Base-by-base conservation (phyloP, 2,113 vertebrate species). In the Columba janthina region DNA sequence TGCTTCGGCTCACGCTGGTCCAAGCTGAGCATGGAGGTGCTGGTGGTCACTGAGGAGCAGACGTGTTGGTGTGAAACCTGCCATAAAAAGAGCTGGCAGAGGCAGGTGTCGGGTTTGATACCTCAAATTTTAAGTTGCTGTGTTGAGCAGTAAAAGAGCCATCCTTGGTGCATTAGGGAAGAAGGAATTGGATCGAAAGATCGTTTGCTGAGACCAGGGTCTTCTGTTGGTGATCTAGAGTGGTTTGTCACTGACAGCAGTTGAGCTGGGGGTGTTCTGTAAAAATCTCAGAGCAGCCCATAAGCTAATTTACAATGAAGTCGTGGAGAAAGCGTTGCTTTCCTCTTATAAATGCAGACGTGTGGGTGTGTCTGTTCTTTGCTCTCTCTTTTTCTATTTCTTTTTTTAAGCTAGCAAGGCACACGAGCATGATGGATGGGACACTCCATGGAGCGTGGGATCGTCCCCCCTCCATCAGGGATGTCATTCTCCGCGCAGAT, bases 321-420 rank as follows among this genome's bases (percentile, higher is more conserved):
- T 90, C 48, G 32, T 42, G 76, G 69, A 46, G 88, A 83, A 92
- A 40, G 44, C 21, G 80, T 90, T 86, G 80, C 70, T 85, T 93
- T 92, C 79, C 57, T 80, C 85, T 92, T 48, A 40, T 1, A 69
- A 93, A 90, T 75, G 90, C 96, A 95, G 96, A 96, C 94, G 2
- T 36, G 93, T 95, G 88, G 95, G 92, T 3, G 79, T 72, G 85
- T 94, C 92, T 93, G 78, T 90, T 93, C 90, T 89, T 42, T 1
- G 15, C 83, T 95, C 34, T 2, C 36, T 85, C 72, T 88, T 65
- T 73, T 60, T 50, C 65, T 62, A 4, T 48, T 78, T 79, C 89
- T 92, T 93, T 88, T 19, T 95, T 91, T 91, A 85, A 97, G 92
- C 83, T 29, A 28, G 44, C 57, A 10, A 85, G 46, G 88, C 83